Conservation (phyloP, 2,113 vertebrate genomes). For the Polypterus bichir region DNA sequence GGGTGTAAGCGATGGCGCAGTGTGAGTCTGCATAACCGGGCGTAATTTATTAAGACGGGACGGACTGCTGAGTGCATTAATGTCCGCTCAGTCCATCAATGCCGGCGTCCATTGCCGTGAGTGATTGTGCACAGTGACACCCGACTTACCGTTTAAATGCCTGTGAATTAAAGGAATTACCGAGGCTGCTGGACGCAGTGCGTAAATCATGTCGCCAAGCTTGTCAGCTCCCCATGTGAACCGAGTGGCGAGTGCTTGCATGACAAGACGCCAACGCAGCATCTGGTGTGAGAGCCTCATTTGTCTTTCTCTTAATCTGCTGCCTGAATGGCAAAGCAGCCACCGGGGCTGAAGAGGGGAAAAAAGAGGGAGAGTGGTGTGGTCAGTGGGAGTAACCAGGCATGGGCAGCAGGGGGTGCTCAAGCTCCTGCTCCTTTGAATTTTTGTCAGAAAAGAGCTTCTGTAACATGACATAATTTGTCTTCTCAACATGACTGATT, state of each 20-base stretch:
- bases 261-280: too few relatives aligned
- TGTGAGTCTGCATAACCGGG: conserved; percentile 20
- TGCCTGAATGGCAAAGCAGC: too few relatives aligned
- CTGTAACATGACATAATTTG: background rate
- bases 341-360: too few relatives aligned
- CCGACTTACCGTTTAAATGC: conserved; percentile 39
- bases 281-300: too few relatives aligned
- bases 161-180: conserved; percentile 38
- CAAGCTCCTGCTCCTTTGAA: too few relatives aligned
- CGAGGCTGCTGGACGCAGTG: conserved; percentile 35
- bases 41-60: conserved; percentile 26
- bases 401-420: too few relatives aligned
- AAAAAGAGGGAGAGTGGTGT: too few relatives aligned
- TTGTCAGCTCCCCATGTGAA: background rate
- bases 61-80: conserved; percentile 22
- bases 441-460: conserved; percentile 15
- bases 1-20: too few relatives aligned
- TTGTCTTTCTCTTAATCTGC: too few relatives aligned
- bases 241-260: too few relatives aligned
- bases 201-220: background rate
- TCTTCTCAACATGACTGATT: too few relatives aligned
- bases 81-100: conserved; percentile 34
- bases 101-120: conserved; percentile 45
- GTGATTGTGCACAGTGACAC: conserved; percentile 43
- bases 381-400: too few relatives aligned